Evolutionary conservation across 2,888 invertebrate species (phyloP).

Genomic region (Agrilus cyanescens): DNA sequence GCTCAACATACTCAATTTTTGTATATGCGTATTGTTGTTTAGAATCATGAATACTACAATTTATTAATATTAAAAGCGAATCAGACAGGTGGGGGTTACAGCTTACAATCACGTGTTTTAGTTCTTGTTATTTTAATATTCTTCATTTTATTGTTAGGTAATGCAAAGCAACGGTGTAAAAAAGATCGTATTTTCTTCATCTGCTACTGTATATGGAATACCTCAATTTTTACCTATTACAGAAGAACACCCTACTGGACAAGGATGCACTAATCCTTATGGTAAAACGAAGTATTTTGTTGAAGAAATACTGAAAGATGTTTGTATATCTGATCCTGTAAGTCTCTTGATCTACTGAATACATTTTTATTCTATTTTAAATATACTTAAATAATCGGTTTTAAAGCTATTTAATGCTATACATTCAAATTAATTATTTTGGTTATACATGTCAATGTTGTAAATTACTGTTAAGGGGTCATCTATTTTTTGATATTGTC

Average conservation of each 20-base stretch:
- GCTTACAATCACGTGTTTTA: not conserved
- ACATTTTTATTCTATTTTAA: conserved; percentile 1
- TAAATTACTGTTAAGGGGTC: no score
- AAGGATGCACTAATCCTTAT: conserved; percentile 81
- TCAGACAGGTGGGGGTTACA: not conserved
- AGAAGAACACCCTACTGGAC: conserved; percentile 73
- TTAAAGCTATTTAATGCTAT: not conserved
- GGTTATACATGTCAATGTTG: no score
- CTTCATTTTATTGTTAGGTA: conserved; percentile 40
- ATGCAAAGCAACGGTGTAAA: conserved; percentile 65
- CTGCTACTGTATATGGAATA: conserved; percentile 88
- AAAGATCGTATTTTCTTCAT: conserved; percentile 76
- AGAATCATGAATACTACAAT: not conserved
- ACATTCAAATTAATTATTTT: not conserved
- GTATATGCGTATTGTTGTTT: not conserved
- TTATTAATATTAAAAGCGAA: not conserved
- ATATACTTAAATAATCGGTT: not conserved
- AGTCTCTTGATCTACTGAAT: conserved; percentile 17
- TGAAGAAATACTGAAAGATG: conserved; percentile 84
- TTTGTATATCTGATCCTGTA: conserved; percentile 68
- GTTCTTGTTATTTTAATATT: not conserved
- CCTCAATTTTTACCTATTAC: conserved; percentile 75
- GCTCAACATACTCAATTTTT: no score
- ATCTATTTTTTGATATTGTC: no score
- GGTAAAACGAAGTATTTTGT: conserved; percentile 89